phyloP scores from a whole-genome alignment of 2,113 vertebrate genomes.

The Cryptotis parvus region DNA sequence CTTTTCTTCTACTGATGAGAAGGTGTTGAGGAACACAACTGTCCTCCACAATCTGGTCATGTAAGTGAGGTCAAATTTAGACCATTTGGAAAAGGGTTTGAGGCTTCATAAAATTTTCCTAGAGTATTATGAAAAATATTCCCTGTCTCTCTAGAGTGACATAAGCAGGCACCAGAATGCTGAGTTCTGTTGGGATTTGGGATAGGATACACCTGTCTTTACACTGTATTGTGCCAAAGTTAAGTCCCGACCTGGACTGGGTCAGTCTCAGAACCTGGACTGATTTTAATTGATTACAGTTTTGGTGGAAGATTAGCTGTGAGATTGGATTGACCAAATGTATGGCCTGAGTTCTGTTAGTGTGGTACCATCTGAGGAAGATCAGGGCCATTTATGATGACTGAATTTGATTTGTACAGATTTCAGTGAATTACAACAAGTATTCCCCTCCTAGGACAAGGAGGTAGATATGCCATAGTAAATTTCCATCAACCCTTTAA shows the following conservation, averaged over 20 bases:
- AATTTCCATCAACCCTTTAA: conserved; percentile 51
- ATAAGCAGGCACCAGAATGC: background rate
- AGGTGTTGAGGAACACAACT: background rate
- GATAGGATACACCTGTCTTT: background rate
- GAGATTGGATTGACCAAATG: conserved; percentile 45
- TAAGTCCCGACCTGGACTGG: background rate
- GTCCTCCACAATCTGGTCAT: background rate
- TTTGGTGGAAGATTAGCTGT: conserved; percentile 50
- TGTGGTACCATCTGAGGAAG: conserved; percentile 2
- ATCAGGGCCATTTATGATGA: conserved; percentile 67
- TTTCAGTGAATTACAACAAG: conserved; percentile 48
- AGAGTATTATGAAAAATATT: background rate
- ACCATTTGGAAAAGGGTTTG: background rate
- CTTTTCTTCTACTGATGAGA: background rate
- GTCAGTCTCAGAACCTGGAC: background rate
- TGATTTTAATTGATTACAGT: conserved; percentile 52
- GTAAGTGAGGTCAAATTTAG: conserved; percentile 22
- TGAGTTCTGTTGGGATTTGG: background rate
- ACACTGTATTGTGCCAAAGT: background rate
- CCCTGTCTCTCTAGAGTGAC: background rate
- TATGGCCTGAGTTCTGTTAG: conserved; percentile 33
- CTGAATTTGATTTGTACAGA: conserved; percentile 73
- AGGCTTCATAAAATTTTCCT: background rate
- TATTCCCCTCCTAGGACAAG: conserved; percentile 51
- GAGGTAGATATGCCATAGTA: conserved; percentile 61